Base-by-base conservation (phyloP, 2,113 vertebrate genomes). In the Alligator sinensis region DNA sequence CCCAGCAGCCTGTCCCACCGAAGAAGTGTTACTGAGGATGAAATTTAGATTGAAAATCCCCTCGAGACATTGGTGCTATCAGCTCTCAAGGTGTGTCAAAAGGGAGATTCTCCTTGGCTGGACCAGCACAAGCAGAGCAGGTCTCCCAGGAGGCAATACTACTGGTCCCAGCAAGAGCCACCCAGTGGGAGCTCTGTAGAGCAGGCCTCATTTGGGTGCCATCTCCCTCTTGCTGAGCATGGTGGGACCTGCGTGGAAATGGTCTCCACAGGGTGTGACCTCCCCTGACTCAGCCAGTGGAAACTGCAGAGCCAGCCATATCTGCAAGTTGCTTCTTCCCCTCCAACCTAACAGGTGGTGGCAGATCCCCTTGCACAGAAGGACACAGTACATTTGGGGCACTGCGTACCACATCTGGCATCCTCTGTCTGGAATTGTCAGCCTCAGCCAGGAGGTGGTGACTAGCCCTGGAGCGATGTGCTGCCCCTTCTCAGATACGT, bases 371-470 rank as follows among this genome's bases (percentile, higher is more conserved):
- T 75, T 75, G 72, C 25, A 11, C 28, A 25, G 54, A 24, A 77
- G 75, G 16, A 57, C 54, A 16, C 8, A 28, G 16, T n/a, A 13
- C 15, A 34, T 28, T 9, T 4, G 4, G 34, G 66, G 59, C 55
- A 30, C 18, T 16, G 47, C 0, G 0, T 59, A 75, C 1, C 47
- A 47, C 47, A 1, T 13, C 59, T 55, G 5, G 18, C n/a, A 9
- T 4, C 10, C 1, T 17, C 24, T 38, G 22, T n/a, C 79, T 54
- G 47, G 4, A 9, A 28, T 15, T 27, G 72, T 24, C 58, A 54
- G 16, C 2, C 1, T 59, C 47, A 72, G 24, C 2, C 59, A 66
- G 54, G 62, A 54, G 24, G 34, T 22, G 21, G 19, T 34, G 70
- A 38, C 70, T 11, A 54, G 27, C 34, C 60, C 34, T 0, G 0